phyloP scores from a whole-genome alignment of 2,888 invertebrate genomes.

The Dichetophora obliterata region DNA sequence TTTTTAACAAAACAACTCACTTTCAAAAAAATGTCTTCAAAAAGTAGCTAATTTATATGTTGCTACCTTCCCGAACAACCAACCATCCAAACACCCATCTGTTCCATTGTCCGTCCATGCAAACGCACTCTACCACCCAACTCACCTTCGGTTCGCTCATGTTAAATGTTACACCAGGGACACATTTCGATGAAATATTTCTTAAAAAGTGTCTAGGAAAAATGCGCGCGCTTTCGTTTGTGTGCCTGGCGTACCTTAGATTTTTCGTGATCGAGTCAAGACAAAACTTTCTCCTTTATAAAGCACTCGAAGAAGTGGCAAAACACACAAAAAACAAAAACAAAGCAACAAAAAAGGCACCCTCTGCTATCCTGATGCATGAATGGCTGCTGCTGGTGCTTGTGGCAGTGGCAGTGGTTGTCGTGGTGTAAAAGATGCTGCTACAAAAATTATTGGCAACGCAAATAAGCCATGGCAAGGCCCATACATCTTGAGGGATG shows the following conservation, averaged over 20 bases:
- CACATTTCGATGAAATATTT: slow-evolving; percentile 71
- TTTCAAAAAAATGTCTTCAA: slow-evolving; percentile 60
- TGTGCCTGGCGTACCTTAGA: slow-evolving; percentile 2
- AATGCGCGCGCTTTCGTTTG: slow-evolving; percentile 53
- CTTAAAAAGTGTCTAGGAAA: slow-evolving; percentile 68
- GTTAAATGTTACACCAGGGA: slow-evolving; percentile 70
- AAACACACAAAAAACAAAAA: slow-evolving; percentile 18
- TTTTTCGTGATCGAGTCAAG: slow-evolving; percentile 9
- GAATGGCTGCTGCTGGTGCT: slow-evolving; percentile 48
- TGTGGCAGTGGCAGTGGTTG: neutral
- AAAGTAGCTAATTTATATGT: slow-evolving; percentile 66
- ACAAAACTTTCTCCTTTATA: slow-evolving; percentile 23
- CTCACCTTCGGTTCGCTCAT: slow-evolving; percentile 54
- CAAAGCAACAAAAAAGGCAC: neutral
- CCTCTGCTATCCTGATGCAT: neutral
- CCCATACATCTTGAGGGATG: slow-evolving; percentile 68
- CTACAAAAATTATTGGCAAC: slow-evolving; percentile 64
- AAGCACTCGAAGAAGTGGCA: slow-evolving; percentile 40
- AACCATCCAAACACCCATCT: neutral
- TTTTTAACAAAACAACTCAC: neutral
- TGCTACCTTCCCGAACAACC: slow-evolving; percentile 7
- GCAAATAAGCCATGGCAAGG: slow-evolving; percentile 61
- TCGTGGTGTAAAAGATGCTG: slow-evolving; percentile 36
- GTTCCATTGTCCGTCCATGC: neutral
- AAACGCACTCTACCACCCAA: neutral